Evolutionary conservation across 92 coral and sea anemone genomes (phyloP), one percentile per base, ranked within the genome.

Genomic region (Pocillopora grandis): DNA sequence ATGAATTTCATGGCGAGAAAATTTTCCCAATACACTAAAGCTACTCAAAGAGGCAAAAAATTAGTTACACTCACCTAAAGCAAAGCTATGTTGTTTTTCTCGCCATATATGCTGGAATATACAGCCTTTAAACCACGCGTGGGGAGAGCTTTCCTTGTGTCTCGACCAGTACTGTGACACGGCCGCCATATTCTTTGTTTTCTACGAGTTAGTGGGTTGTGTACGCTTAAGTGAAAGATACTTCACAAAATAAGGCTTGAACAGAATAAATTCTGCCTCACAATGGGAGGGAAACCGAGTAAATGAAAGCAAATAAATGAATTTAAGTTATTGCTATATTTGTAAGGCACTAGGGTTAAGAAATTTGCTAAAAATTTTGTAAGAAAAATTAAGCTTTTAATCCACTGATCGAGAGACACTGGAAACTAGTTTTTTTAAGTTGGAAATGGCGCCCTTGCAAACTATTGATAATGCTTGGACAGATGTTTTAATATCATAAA

Each of bases 51-150:
- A 11, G 75, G 42, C 20, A 70, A 0, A 16, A 56, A 36, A 12
- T 19, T 8, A 5, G 36, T 31, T 14, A 52, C 9, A 56, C 86
- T 62, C 35, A 83, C 86, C 80, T 52, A 62, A 27, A 49, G 64
- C 64, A 18, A 73, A 57, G 42, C 79, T 27, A 12, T 73, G 58
- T 75, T 85, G 80, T 16, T 49, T 23, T 42, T 91, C 87, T 58
- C 84, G 81, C 94, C 91, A 91, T 76, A 88, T 76, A 10, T 91
- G 89, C 81, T 91, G 94, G 59, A 91, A 91, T 56, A 91, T 91
- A 76, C 91, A 91, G n/a, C 77, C 82, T 42, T 84, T 71, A 21
- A 67, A 88, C 52, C 33, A 62, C 36, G 17, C 12, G 55, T 15
- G 73, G 1, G 1, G 4, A 18, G 9, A 5, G 1, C 2, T 42